Conservation (phyloP, 2,888 invertebrate genomes). For the Gymnosoma rotundatum region DNA sequence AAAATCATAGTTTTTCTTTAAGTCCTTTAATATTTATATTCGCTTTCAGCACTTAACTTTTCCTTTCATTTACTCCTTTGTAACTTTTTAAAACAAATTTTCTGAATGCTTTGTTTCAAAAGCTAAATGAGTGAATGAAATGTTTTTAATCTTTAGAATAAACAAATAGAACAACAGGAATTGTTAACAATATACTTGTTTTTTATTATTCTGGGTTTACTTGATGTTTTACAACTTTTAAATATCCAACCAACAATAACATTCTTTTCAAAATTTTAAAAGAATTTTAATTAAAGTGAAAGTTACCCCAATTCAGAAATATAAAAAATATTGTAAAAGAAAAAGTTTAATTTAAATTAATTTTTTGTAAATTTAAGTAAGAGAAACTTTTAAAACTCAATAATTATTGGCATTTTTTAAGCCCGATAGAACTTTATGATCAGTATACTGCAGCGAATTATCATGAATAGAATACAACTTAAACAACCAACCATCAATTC, state of each 20-base stretch:
- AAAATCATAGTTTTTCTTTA: too few relatives aligned
- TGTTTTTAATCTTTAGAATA: conserved; percentile 24
- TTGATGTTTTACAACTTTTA: conserved; percentile 31
- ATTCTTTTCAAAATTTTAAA: conserved; percentile 31
- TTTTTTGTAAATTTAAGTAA: background rate
- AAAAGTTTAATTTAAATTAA: conserved; percentile 56
- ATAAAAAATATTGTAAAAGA: conserved; percentile 37
- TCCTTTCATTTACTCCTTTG: background rate
- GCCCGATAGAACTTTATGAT: too few relatives aligned
- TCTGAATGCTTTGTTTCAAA: conserved; percentile 20
- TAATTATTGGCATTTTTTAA: too few relatives aligned
- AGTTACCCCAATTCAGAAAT: background rate
- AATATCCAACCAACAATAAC: conserved; percentile 14
- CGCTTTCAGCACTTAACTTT: background rate
- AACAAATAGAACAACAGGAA: conserved; percentile 47
- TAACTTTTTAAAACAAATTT: conserved; percentile 2
- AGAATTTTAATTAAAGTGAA: conserved; percentile 15
- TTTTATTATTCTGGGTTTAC: background rate
- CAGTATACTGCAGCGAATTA: too few relatives aligned
- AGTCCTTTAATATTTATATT: too few relatives aligned
- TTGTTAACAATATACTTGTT: conserved; percentile 26
- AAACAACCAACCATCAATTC: too few relatives aligned
- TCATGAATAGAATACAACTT: too few relatives aligned
- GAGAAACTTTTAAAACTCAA: too few relatives aligned
- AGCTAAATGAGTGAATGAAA: conserved; percentile 12